phyloP scores from a whole-genome alignment of 1,140 invertebrate genomes.

The Eurosta solidaginis region DNA sequence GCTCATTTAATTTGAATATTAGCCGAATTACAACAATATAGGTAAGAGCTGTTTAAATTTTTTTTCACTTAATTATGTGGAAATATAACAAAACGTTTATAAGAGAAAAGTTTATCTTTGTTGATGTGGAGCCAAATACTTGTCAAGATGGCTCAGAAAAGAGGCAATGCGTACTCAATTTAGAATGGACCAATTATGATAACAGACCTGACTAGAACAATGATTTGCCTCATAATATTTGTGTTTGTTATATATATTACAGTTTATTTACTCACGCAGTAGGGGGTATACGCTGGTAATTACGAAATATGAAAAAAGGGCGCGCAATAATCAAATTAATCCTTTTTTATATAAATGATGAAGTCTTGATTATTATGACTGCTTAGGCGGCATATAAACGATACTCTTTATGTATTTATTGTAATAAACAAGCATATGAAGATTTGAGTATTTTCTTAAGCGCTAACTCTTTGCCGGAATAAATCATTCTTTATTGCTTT shows the following conservation, averaged over 20 bases:
- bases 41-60: no score
- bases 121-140: no score
- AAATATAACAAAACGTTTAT: no score
- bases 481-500: slow-evolving; percentile 21
- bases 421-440: not conserved
- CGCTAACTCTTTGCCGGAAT: not conserved
- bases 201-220: no score
- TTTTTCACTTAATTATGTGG: no score
- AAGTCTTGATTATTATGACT: slow-evolving; percentile 18
- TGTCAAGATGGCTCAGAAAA: no score
- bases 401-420: not conserved
- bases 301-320: not conserved
- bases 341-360: slow-evolving; percentile 20
- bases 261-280: not conserved
- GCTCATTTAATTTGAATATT: no score
- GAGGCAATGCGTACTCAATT: no score
- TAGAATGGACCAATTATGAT: no score
- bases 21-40: no score
- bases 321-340: slow-evolving; percentile 3
- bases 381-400: not conserved
- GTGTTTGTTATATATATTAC: not conserved
- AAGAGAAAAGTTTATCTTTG: no score
- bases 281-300: not conserved
- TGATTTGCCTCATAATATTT: no score
- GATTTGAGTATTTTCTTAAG: not conserved